These are phyloP conservation scores for Parapsyche elsis DNA, from an alignment of 1,140 invertebrate genomes.

Conservation along the genomic window DNA sequence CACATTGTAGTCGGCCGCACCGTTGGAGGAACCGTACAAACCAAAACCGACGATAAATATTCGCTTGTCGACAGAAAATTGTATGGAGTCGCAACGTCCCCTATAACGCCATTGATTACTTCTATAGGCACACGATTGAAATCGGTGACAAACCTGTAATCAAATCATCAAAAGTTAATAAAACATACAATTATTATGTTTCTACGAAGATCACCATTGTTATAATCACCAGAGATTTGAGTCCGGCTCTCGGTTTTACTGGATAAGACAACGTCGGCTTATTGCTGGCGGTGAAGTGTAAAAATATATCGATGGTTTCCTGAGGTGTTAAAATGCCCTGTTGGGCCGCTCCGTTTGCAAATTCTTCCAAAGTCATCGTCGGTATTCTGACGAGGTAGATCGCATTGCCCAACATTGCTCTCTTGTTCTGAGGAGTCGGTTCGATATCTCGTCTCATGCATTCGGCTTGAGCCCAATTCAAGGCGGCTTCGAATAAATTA, in stretches of 20 bases:
- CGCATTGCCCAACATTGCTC: conserved; percentile 79
- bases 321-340: conserved; percentile 87
- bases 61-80: conserved; percentile 91
- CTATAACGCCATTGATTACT: conserved; percentile 96
- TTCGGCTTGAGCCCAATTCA: conserved; percentile 89
- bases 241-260: conserved; percentile 81
- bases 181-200: neutral
- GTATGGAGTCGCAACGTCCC: conserved; percentile 91
- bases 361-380: conserved; percentile 90
- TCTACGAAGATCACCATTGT: neutral
- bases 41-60: conserved; percentile 95
- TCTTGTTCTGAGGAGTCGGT: conserved; percentile 76
- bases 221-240: conserved; percentile 84
- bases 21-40: conserved; percentile 91
- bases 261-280: conserved; percentile 87
- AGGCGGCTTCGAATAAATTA: conserved; percentile 87
- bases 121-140: conserved; percentile 95
- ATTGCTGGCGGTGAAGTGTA: conserved; percentile 84
- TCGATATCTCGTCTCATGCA: conserved; percentile 84
- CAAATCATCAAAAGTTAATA: neutral
- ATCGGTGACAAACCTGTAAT: conserved; percentile 88
- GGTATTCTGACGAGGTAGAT: conserved; percentile 89
- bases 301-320: conserved; percentile 93
- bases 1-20: conserved; percentile 90
- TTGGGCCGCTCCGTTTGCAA: conserved; percentile 91